Percentiles rank a stretch among this genome's conserved stretches.
These are phyloP conservation scores for Oscheius onirici DNA, from an alignment of 2,888 invertebrate species.

Conservation along the genomic window DNA sequence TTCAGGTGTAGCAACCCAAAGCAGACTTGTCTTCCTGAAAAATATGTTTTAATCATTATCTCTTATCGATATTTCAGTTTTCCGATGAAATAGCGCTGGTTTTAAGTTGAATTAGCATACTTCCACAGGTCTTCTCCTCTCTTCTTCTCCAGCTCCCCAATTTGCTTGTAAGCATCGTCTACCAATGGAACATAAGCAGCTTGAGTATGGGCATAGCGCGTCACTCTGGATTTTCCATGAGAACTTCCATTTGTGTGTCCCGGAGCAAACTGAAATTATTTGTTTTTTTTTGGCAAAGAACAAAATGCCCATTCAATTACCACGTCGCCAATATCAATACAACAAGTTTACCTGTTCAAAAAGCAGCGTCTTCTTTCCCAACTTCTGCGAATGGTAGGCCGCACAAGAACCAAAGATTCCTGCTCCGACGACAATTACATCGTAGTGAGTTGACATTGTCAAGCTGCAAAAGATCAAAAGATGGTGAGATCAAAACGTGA, in stretches of 20 bases:
- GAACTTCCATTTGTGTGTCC: slow-evolving; percentile 67
- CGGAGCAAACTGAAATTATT: slow-evolving; percentile 48
- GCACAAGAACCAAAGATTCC: slow-evolving; percentile 66
- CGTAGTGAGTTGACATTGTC: slow-evolving; percentile 36
- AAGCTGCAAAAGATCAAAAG: neutral
- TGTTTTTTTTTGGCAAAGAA: neutral
- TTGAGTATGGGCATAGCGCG: slow-evolving; percentile 64
- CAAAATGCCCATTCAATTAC: neutral
- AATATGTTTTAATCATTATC: too few species aligned
- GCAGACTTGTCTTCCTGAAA: slow-evolving; percentile 52
- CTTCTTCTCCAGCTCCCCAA: slow-evolving; percentile 49
- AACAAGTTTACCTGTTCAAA: slow-evolving; percentile 60
- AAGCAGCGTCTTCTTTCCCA: slow-evolving; percentile 62
- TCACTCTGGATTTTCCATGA: slow-evolving; percentile 67
- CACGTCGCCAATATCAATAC: neutral
- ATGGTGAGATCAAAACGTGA: neutral
- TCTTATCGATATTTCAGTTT: too few species aligned
- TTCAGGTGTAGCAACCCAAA: slow-evolving; percentile 46
- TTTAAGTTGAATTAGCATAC: slow-evolving; percentile 31
- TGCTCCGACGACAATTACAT: slow-evolving; percentile 66
- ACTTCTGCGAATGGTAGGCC: slow-evolving; percentile 65
- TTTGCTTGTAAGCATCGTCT: slow-evolving; percentile 50
- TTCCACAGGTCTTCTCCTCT: slow-evolving; percentile 50
- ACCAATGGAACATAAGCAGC: slow-evolving; percentile 55
- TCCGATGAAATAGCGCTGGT: too few species aligned